Conservation (phyloP, 2,797 vertebrate genomes). For the Stomatorhinus walkeri region DNA sequence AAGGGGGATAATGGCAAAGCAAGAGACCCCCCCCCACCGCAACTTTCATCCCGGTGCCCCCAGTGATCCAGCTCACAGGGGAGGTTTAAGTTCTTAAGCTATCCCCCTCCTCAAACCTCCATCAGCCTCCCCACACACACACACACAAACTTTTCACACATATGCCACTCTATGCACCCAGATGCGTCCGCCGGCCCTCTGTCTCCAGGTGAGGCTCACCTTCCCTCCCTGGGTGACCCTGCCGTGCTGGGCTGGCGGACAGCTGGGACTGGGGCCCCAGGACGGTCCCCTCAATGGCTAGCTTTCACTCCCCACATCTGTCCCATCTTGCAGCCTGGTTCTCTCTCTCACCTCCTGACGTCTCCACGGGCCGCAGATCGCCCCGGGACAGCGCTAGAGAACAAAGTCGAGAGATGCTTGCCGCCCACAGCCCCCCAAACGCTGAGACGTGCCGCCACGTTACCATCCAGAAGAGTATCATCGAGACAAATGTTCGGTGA, state of each 20-base stretch:
- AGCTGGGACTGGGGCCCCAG: constrained; percentile 15
- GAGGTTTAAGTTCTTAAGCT: constrained; percentile 24
- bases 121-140: not conserved
- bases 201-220: constrained; percentile 18
- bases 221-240: not conserved
- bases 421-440: not conserved
- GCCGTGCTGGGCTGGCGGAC: not conserved
- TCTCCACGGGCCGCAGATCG: not conserved
- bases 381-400: constrained; percentile 6
- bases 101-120: not conserved
- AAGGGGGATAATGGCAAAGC: not conserved
- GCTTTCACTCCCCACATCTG: constrained; percentile 17
- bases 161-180: not conserved
- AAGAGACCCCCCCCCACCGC: not conserved
- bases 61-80: constrained; percentile 17
- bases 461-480: not conserved
- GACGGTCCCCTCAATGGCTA: constrained; percentile 4
- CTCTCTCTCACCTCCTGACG: not conserved
- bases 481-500: not conserved
- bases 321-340: not conserved
- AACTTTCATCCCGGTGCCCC: constrained; percentile 14
- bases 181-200: not conserved
- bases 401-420: not conserved
- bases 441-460: not conserved
- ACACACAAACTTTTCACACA: not conserved